Conservation (phyloP, 2,888 invertebrate genomes). For the Drosophila prostipennis region DNA sequence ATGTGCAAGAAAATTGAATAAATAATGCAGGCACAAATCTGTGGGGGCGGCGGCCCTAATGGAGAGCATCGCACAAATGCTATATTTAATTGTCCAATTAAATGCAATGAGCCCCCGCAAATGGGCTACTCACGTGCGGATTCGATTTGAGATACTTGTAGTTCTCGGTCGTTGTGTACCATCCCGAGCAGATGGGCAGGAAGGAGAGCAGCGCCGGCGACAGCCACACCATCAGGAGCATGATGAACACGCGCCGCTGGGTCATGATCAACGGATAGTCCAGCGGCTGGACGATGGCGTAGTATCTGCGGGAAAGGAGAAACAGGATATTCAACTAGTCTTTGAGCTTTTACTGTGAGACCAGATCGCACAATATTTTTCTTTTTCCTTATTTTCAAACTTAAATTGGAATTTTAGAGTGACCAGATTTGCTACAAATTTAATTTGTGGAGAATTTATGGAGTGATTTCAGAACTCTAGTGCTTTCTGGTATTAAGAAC, state of each 20-base stretch:
- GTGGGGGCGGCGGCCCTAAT: background rate
- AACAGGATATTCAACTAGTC: background rate
- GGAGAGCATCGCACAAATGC: background rate
- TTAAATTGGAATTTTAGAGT: too few species aligned
- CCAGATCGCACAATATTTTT: too few species aligned
- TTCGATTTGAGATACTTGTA: constrained; percentile 88
- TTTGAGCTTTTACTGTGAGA: too few species aligned
- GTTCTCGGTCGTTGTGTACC: constrained; percentile 95
- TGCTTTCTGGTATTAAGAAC: too few species aligned
- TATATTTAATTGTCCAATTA: constrained; percentile 23
- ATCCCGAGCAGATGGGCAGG: constrained; percentile 96
- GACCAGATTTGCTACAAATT: too few species aligned
- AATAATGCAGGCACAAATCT: constrained; percentile 39
- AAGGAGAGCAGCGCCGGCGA: constrained; percentile 96
- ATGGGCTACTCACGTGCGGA: constrained; percentile 86
- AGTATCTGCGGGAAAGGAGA: constrained; percentile 86
- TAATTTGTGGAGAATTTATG: too few species aligned
- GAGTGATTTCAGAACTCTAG: too few species aligned
- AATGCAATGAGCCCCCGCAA: background rate
- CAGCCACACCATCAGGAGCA: constrained; percentile 95
- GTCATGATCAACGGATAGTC: constrained; percentile 97
- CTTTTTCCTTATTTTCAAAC: too few species aligned
- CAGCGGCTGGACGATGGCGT: constrained; percentile 95
- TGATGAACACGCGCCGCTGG: constrained; percentile 90
- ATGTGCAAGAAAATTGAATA: constrained; percentile 63